Conservation (phyloP, 2,797 vertebrate species). For the Merluccius polli region DNA sequence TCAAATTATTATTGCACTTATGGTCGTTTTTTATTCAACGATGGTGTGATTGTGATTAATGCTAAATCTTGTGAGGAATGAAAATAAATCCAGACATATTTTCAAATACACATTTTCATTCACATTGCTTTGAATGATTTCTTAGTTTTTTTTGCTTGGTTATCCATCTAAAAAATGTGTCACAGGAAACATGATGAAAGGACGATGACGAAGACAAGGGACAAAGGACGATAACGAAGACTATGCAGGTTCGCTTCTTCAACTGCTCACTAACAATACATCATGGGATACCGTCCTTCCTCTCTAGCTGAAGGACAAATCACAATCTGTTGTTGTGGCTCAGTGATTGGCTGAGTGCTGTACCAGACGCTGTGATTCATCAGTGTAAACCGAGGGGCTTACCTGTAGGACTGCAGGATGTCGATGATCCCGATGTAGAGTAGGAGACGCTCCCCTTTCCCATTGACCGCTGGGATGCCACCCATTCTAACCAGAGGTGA, state of each 20-base stretch:
- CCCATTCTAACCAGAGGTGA: conserved; percentile 82
- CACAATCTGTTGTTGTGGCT: background rate
- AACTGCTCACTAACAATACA: too few species aligned
- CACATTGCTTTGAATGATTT: too few species aligned
- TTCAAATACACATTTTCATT: too few species aligned
- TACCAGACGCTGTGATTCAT: background rate
- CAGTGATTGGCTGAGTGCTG: background rate
- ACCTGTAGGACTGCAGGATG: conserved; percentile 98
- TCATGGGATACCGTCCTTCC: too few species aligned
- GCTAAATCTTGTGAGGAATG: too few species aligned
- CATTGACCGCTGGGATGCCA: conserved; percentile 92
- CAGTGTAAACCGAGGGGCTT: background rate
- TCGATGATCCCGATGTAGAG: conserved; percentile 95
- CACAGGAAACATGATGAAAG: too few species aligned
- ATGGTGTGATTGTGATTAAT: too few species aligned
- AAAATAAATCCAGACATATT: too few species aligned
- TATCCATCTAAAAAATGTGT: background rate
- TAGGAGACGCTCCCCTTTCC: conserved; percentile 90
- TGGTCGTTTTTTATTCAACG: background rate
- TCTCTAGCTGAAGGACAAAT: background rate
- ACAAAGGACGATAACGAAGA: background rate
- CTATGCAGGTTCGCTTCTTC: background rate
- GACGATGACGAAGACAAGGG: background rate
- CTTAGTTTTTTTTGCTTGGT: background rate
- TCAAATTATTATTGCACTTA: background rate